Percentiles rank a stretch among this genome's conserved stretches.
phyloP scores from a whole-genome alignment of 2,888 invertebrate genomes.

The Acrobeloides nanus region DNA sequence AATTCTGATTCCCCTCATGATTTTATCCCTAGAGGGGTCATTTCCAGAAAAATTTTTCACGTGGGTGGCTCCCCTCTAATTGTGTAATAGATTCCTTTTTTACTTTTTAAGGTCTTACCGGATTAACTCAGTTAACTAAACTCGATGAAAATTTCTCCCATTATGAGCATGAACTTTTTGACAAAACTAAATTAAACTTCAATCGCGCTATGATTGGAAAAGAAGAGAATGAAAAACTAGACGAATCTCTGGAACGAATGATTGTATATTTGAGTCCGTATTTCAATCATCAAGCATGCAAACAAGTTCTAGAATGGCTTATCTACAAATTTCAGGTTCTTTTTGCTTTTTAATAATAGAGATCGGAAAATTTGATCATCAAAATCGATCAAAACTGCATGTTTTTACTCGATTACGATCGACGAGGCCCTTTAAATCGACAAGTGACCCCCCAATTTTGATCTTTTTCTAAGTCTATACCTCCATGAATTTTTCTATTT shows the following conservation, averaged over 20 bases:
- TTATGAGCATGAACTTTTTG: conserved; percentile 72
- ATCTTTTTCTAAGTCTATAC: no score
- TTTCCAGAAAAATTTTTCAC: no score
- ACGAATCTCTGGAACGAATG: conserved; percentile 71
- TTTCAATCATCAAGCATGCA: conserved; percentile 73
- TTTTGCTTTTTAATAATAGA: conserved; percentile 5
- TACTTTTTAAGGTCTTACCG: conserved; percentile 63
- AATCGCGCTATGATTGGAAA: conserved; percentile 62
- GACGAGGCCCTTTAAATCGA: no score
- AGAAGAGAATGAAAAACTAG: conserved; percentile 69
- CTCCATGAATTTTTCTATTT: no score
- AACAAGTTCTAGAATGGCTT: conserved; percentile 90
- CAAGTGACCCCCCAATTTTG: no score
- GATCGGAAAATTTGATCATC: no score
- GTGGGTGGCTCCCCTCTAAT: conserved; percentile 1
- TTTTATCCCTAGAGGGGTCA: no score
- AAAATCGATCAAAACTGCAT: no score
- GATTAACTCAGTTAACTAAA: conserved; percentile 72
- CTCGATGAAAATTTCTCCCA: conserved; percentile 68
- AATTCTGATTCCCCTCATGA: no score
- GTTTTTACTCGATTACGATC: no score
- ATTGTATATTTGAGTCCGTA: conserved; percentile 75
- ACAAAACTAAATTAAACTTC: conserved; percentile 68
- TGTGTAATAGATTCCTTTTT: conserved; percentile 6
- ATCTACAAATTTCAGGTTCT: conserved; percentile 63